A percentile compares a stretch with the other conserved stretches of the same genome.
Evolutionary conservation across 2,888 invertebrate genomes (phyloP).

Genomic region (Andrena minutula): DNA sequence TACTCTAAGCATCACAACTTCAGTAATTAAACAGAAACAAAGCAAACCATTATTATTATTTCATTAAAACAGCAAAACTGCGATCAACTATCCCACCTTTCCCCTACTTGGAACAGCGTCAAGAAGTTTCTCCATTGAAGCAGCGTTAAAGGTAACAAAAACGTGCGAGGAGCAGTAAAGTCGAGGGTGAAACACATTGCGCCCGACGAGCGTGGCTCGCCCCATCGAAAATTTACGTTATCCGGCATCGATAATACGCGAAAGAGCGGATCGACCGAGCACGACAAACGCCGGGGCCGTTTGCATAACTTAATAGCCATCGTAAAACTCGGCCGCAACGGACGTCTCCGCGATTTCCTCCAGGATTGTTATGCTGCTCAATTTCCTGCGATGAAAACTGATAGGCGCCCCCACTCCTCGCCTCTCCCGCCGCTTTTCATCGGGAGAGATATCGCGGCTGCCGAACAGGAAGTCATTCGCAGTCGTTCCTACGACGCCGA

Average conservation of each 20-base stretch:
- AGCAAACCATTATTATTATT: too few species aligned
- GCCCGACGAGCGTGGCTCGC: background rate
- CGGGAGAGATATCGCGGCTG: background rate
- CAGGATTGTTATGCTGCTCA: slow-evolving; percentile 39
- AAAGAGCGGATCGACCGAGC: slow-evolving; percentile 39
- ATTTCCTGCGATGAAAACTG: slow-evolving; percentile 31
- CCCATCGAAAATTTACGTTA: slow-evolving; percentile 46
- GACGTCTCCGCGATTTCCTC: slow-evolving; percentile 54
- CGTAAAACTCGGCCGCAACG: slow-evolving; percentile 51
- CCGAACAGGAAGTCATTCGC: background rate
- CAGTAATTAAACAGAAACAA: too few species aligned
- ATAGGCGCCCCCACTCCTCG: background rate
- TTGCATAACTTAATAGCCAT: slow-evolving; percentile 63
- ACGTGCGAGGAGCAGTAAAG: slow-evolving; percentile 8
- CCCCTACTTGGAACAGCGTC: background rate
- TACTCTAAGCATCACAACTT: too few species aligned
- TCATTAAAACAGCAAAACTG: too few species aligned
- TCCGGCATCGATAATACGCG: slow-evolving; percentile 49
- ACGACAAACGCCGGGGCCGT: slow-evolving; percentile 48
- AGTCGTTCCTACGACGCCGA: background rate
- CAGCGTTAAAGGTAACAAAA: slow-evolving; percentile 33
- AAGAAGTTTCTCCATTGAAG: slow-evolving; percentile 17
- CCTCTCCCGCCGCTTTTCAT: background rate
- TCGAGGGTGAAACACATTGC: slow-evolving; percentile 28
- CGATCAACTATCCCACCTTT: too few species aligned